Percentiles rank a stretch among this genome's conserved stretches.
phyloP scores from a whole-genome alignment of 2,113 vertebrate species.

The Nothoprocta pentlandii region DNA sequence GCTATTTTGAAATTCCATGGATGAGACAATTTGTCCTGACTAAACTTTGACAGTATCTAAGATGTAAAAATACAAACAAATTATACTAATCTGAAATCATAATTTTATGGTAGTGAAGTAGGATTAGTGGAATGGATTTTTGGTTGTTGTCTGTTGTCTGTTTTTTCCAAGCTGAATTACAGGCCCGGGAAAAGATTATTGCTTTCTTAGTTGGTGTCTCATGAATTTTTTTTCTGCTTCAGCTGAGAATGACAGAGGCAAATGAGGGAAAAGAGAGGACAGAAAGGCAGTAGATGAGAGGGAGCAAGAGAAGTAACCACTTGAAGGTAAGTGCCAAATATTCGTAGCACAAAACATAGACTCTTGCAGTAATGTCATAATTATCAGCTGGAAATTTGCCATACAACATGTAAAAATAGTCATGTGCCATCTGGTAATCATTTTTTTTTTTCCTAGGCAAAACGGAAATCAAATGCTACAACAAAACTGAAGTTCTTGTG shows the following conservation, averaged over 20 bases:
- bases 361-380: slow-evolving; percentile 76
- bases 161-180: neutral
- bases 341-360: slow-evolving; percentile 65
- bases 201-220: neutral
- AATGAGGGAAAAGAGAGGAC: slow-evolving; percentile 1
- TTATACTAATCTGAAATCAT: neutral
- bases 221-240: neutral
- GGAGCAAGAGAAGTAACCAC: neutral
- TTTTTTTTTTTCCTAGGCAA: slow-evolving; percentile 70
- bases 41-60: slow-evolving; percentile 45
- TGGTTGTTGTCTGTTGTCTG: neutral
- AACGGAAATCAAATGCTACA: slow-evolving; percentile 72
- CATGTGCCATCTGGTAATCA: slow-evolving; percentile 74
- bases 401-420: slow-evolving; percentile 78
- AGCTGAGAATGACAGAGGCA: slow-evolving; percentile 19
- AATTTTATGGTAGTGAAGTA: neutral
- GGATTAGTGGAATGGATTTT: slow-evolving; percentile 27
- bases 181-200: neutral
- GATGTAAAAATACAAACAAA: neutral
- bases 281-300: neutral
- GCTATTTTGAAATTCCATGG: slow-evolving; percentile 8
- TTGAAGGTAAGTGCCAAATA: slow-evolving; percentile 57
- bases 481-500: slow-evolving; percentile 64
- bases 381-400: slow-evolving; percentile 78
- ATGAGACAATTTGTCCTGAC: slow-evolving; percentile 48